Evolutionary conservation across 2,888 invertebrate species (phyloP).

Genomic region (Drosophila demipolita): DNA sequence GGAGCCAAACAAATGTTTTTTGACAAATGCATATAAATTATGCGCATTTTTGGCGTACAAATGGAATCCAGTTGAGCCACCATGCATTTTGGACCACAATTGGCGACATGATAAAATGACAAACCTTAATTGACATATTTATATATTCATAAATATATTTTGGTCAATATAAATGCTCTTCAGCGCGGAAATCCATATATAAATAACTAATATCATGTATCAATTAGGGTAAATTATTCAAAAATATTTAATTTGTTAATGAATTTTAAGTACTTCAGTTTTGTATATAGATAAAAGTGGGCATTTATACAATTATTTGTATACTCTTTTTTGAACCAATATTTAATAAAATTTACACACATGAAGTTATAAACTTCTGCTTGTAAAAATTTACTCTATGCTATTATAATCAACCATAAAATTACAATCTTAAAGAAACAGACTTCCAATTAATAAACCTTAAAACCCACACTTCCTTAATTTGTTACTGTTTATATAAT

Average conservation of each 20-base stretch:
- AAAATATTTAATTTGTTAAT: not conserved
- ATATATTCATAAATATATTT: not conserved
- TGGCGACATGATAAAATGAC: not conserved
- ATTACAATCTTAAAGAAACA: not conserved
- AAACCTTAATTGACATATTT: not conserved
- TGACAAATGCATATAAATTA: constrained; percentile 47
- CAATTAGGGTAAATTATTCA: not conserved
- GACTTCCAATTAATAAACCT: not conserved
- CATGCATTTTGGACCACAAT: constrained; percentile 1
- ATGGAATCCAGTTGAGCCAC: constrained; percentile 8
- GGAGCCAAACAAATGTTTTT: constrained; percentile 6
- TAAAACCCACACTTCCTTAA: not conserved
- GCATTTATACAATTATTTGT: not conserved
- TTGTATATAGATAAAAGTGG: not conserved
- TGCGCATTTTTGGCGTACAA: constrained; percentile 46
- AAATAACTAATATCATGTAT: not conserved
- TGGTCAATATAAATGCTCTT: not conserved
- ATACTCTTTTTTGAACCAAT: not conserved
- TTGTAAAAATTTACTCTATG: no score
- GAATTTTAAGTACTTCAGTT: not conserved
- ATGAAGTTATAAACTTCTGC: no score
- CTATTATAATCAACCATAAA: not conserved
- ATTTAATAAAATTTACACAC: no score
- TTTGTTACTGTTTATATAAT: constrained; percentile 21
- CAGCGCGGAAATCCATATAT: not conserved